Base-by-base conservation (phyloP, 2,888 invertebrate species). In the Agrochola litura region DNA sequence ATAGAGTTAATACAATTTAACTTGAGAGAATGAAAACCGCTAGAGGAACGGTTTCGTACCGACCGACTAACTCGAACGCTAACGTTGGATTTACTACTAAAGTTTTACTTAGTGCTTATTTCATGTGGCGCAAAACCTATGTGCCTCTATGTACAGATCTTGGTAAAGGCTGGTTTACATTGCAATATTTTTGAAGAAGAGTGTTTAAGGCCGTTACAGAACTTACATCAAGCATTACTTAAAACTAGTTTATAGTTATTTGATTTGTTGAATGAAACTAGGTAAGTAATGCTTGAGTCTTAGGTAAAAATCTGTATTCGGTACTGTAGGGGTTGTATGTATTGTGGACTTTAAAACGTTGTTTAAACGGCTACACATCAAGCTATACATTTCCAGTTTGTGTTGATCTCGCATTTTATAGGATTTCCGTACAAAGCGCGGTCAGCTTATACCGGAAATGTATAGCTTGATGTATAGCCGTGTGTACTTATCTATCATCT, bases 1-100 rank as follows among this genome's bases (percentile, higher is more conserved):
- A 84, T 79, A 85, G 81, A 89, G 89, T 87, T 91, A 89, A 91
- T 90, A 90, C 88, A 91, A 91, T 92, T 92, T 90, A 91, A 91
- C 89, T 90, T 86, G 85, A 88, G 87, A 86, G 84, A 86, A 89
- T 88, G 77, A 84, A 86, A 86, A 81, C 87, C 84, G 76, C 85
- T 79, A 61, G 81, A 82, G 77, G 61, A 82, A 80, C 80, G 86
- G 52, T 73, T 76, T 73, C 71, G 73, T 85, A 80, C 79, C 78
- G 61, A 79, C 81, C 79, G 78, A 82, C 86, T 85, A 88, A 89
- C 89, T 89, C 78, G 56, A 67, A 73, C 79, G 70, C 79, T 86
- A 86, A 84, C 82, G 73, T 80, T 78, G 80, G 79, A 89, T 89
- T 84, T 88, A 88, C 83, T 79, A 83, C 83, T 73, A 76, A 88